These are phyloP conservation scores for Amiota minor DNA, from an alignment of 2,888 invertebrate genomes.

Conservation along the genomic window DNA sequence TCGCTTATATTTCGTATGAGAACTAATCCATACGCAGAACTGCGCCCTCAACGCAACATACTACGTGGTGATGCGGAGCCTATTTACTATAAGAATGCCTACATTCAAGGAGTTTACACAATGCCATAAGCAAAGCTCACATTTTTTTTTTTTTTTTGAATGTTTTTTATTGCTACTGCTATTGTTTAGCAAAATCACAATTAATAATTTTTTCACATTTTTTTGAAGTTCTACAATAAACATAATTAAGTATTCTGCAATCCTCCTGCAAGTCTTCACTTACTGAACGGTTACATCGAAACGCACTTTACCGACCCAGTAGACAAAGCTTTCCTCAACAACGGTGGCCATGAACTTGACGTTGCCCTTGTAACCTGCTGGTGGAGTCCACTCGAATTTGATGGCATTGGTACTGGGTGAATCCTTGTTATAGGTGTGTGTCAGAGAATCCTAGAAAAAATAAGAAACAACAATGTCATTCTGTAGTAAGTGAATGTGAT, in stretches of 20 bases:
- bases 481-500: neutral
- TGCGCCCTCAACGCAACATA: slow-evolving; percentile 59
- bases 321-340: slow-evolving; percentile 80
- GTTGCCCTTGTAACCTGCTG: slow-evolving; percentile 77
- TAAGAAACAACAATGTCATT: neutral
- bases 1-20: slow-evolving; percentile 46
- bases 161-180: neutral
- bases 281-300: slow-evolving; percentile 76
- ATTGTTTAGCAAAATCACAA: neutral
- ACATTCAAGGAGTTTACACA: slow-evolving; percentile 58
- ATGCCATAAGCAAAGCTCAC: neutral
- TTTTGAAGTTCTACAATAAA: slow-evolving; percentile 39
- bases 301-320: slow-evolving; percentile 81
- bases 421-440: slow-evolving; percentile 78
- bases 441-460: slow-evolving; percentile 78
- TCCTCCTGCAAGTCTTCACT: slow-evolving; percentile 8
- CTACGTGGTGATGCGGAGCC: slow-evolving; percentile 51
- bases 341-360: slow-evolving; percentile 81
- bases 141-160: too few species aligned
- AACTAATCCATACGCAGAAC: slow-evolving; percentile 61
- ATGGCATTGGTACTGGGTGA: slow-evolving; percentile 76
- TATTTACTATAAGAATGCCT: slow-evolving; percentile 64
- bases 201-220: slow-evolving; percentile 49
- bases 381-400: slow-evolving; percentile 79
- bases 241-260: slow-evolving; percentile 37